These are phyloP conservation scores for Spodoptera exigua DNA, from an alignment of 2,888 invertebrate species.

Conservation along the genomic window DNA sequence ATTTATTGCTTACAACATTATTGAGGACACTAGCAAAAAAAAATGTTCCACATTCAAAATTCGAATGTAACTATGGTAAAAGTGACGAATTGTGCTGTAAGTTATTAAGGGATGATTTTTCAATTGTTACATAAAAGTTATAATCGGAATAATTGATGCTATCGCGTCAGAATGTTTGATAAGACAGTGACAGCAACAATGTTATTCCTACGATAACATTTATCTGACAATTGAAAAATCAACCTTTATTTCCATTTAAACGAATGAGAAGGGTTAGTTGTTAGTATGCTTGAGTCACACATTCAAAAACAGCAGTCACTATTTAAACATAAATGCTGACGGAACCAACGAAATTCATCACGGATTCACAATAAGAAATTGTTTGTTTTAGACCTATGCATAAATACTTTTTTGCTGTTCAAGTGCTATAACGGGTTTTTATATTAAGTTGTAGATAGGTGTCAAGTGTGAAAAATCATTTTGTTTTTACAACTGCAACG, in stretches of 20 bases:
- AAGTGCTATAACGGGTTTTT: constrained; percentile 18
- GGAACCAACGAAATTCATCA: background rate
- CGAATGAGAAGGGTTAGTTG: no score
- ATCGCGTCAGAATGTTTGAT: no score
- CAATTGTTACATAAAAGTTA: no score
- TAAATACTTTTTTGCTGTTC: background rate
- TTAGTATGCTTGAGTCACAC: no score
- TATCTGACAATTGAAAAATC: no score
- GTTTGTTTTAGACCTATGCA: background rate
- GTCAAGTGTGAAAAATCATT: constrained; percentile 11
- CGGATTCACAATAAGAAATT: background rate
- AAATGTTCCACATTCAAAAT: constrained; percentile 20
- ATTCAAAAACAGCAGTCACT: background rate
- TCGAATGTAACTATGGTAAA: background rate
- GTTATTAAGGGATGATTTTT: no score
- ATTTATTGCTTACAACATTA: constrained; percentile 19
- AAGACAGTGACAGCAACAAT: no score
- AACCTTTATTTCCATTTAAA: no score
- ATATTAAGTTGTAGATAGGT: background rate
- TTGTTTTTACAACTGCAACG: constrained; percentile 32
- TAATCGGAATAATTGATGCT: no score
- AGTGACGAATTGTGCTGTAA: no score
- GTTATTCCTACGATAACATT: no score
- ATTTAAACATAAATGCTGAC: no score
- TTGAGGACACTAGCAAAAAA: constrained; percentile 1